phyloP scores from a whole-genome alignment of 2,797 vertebrate species.

The Alfaro cultratus region DNA sequence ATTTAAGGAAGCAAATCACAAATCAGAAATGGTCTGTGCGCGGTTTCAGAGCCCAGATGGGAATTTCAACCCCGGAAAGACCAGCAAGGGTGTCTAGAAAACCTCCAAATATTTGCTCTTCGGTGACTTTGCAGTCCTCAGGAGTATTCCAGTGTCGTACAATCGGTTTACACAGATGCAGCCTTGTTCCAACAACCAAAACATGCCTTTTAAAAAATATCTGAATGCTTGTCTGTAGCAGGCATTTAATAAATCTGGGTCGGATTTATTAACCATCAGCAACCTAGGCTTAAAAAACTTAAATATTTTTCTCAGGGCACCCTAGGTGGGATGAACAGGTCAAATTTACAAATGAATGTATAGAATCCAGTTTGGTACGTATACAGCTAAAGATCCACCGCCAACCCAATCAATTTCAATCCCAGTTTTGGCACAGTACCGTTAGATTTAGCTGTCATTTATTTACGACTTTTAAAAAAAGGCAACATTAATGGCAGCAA shows the following conservation, averaged over 20 bases:
- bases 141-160: not conserved
- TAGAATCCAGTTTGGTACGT: not conserved
- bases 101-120: not conserved
- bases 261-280: not conserved
- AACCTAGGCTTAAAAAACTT: not conserved
- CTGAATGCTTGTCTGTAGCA: not conserved
- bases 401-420: not conserved
- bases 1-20: constrained; percentile 60
- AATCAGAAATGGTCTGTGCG: constrained; percentile 31
- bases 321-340: not conserved
- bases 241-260: not conserved
- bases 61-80: constrained; percentile 22
- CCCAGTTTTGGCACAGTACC: not conserved
- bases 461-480: not conserved
- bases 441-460: not conserved
- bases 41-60: constrained; percentile 25
- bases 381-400: not conserved
- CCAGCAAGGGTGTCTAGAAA: not conserved
- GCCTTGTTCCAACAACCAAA: not conserved
- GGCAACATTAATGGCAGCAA: not conserved
- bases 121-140: not conserved
- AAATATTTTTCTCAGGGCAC: too few relatives aligned
- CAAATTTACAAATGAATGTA: not conserved
- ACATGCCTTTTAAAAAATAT: not conserved
- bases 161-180: not conserved